Percentiles rank a stretch among this genome's conserved stretches.
phyloP scores from a whole-genome alignment of 1,140 invertebrate species.

The Triops cancriformis region DNA sequence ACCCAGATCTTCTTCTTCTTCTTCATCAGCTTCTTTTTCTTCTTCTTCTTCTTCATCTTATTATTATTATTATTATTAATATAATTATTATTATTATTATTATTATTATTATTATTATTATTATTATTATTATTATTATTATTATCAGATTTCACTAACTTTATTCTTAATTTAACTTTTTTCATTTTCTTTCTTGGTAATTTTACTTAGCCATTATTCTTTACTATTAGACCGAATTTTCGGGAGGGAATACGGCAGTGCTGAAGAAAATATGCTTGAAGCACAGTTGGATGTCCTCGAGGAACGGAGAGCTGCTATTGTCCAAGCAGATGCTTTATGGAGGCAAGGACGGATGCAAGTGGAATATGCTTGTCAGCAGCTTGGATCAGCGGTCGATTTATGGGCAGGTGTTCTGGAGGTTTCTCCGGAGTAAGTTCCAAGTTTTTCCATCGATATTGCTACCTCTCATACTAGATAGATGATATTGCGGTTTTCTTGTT shows the following conservation, averaged over 20 bases:
- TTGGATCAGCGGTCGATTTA: conserved; percentile 42
- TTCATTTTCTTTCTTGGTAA: too few species aligned
- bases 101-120: too few species aligned
- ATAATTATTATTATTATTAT: too few species aligned
- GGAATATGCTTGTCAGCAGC: conserved; percentile 44
- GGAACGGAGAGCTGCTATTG: conserved; percentile 44
- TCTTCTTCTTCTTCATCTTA: too few species aligned
- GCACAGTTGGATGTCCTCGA: conserved; percentile 43
- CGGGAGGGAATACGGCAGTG: conserved; percentile 46
- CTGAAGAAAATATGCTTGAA: conserved; percentile 46
- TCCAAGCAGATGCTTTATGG: conserved; percentile 42
- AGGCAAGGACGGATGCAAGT: conserved; percentile 44
- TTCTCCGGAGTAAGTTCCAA: conserved; percentile 36
- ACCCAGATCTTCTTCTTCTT: too few species aligned
- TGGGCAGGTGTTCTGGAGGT: conserved; percentile 43
- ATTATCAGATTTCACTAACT: too few species aligned
- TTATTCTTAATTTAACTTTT: too few species aligned
- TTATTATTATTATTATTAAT: too few species aligned
- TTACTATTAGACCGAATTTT: conserved; percentile 44
- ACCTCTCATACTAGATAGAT: background rate
- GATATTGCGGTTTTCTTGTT: background rate
- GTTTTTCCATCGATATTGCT: background rate
- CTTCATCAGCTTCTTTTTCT: too few species aligned
- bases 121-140: too few species aligned
- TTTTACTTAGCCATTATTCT: too few species aligned